phyloP scores from a whole-genome alignment of 2,888 invertebrate species.

The Cephus nigrinus region DNA sequence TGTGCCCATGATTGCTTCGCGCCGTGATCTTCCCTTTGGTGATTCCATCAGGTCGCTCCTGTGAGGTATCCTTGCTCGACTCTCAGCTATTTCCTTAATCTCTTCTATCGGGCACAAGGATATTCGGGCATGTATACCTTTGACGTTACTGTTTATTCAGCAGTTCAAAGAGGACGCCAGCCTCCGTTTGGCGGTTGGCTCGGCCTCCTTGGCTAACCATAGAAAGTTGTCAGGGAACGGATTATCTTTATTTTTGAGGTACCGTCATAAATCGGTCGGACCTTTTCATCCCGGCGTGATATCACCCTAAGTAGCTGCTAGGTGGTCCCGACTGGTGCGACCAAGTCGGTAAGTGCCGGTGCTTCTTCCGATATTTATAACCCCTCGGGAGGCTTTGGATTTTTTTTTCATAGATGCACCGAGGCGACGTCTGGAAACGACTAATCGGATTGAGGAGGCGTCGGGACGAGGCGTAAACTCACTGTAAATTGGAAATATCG shows the following conservation, averaged over 20 bases:
- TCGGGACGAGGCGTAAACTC: not conserved
- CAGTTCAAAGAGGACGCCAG: not conserved
- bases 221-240: slow-evolving; percentile 24
- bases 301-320: slow-evolving; percentile 26
- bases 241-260: slow-evolving; percentile 38
- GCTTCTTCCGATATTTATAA: not conserved
- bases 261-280: slow-evolving; percentile 28
- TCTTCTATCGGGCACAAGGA: not conserved
- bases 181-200: not conserved
- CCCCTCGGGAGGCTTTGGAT: not conserved
- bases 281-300: slow-evolving; percentile 30
- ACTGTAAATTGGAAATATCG: not conserved
- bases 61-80: not conserved
- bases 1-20: not conserved
- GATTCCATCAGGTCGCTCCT: not conserved
- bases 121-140: not conserved
- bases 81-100: not conserved
- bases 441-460: not conserved
- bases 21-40: not conserved
- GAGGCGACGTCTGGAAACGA: not conserved
- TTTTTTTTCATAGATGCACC: not conserved
- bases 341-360: not conserved
- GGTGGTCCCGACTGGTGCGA: slow-evolving; percentile 26
- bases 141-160: not conserved
- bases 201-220: not conserved